Conservation (phyloP, 2,113 vertebrate species). For the Oryzias melastigma region DNA sequence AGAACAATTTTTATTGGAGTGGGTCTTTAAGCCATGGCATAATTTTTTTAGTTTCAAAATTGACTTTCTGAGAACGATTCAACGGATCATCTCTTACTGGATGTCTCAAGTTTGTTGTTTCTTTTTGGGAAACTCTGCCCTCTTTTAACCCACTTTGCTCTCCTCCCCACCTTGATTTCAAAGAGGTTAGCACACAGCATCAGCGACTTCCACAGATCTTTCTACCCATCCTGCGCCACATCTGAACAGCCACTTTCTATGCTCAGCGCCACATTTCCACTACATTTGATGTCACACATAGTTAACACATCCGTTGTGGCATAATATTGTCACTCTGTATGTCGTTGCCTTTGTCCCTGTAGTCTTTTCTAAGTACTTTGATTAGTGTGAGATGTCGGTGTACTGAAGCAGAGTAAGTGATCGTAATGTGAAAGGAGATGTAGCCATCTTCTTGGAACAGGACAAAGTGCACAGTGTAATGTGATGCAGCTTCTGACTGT, state of each 20-base stretch:
- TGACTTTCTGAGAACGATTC: no score
- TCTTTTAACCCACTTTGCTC: constrained; percentile 38
- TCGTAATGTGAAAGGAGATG: constrained; percentile 51
- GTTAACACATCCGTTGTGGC: constrained; percentile 53
- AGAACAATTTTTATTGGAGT: no score
- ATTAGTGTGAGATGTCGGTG: constrained; percentile 42
- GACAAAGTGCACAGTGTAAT: constrained; percentile 67
- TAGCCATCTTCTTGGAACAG: constrained; percentile 55
- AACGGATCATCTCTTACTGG: no score
- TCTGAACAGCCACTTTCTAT: constrained; percentile 63
- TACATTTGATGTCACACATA: constrained; percentile 65
- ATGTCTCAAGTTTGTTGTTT: neutral
- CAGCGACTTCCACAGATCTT: constrained; percentile 40
- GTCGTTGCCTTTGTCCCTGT: constrained; percentile 66
- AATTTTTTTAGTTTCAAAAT: no score
- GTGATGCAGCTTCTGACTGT: constrained; percentile 61
- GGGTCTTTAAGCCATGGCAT: no score
- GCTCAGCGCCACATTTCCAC: constrained; percentile 57
- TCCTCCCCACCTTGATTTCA: constrained; percentile 49
- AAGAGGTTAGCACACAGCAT: constrained; percentile 25
- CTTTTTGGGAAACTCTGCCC: constrained; percentile 53
- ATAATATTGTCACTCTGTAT: constrained; percentile 59
- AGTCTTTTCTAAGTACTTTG: constrained; percentile 32
- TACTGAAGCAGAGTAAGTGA: constrained; percentile 33
- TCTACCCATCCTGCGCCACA: constrained; percentile 39